phyloP scores from a whole-genome alignment of 1,140 invertebrate species.

The Hylaeus volcanicus region DNA sequence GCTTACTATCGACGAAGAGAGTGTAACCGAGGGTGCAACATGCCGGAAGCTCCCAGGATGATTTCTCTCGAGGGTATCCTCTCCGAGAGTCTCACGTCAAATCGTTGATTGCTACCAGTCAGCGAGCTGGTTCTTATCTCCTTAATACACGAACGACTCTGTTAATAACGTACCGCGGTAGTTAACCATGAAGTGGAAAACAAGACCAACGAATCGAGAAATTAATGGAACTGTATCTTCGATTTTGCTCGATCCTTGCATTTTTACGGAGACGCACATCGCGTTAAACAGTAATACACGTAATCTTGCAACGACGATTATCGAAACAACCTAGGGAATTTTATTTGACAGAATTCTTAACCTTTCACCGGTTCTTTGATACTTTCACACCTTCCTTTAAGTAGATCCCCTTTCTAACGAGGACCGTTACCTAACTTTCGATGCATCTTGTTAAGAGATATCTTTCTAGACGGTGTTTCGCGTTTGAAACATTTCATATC shows the following conservation, averaged over 20 bases:
- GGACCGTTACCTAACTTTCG: no score
- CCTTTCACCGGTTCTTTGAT: slow-evolving; percentile 1
- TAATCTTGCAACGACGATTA: neutral
- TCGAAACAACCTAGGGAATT: no score
- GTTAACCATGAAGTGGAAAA: slow-evolving; percentile 34
- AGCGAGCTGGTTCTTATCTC: slow-evolving; percentile 35
- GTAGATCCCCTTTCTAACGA: neutral
- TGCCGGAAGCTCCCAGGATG: slow-evolving; percentile 56
- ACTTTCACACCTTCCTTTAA: no score
- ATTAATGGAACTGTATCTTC: slow-evolving; percentile 2
- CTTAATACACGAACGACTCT: slow-evolving; percentile 50
- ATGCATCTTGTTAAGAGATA: no score
- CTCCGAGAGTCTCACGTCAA: slow-evolving; percentile 48
- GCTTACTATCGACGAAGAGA: slow-evolving; percentile 58
- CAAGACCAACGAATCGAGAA: neutral
- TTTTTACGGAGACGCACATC: no score
- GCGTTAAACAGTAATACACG: neutral
- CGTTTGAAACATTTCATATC: no score
- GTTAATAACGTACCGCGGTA: slow-evolving; percentile 46
- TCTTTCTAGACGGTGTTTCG: no score
- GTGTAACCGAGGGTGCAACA: slow-evolving; percentile 43
- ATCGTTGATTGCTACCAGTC: slow-evolving; percentile 54
- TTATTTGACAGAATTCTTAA: neutral
- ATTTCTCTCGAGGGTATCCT: slow-evolving; percentile 52
- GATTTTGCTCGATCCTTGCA: no score